Conservation (phyloP, 2,797 vertebrate species). For the Allobates femoralis region DNA sequence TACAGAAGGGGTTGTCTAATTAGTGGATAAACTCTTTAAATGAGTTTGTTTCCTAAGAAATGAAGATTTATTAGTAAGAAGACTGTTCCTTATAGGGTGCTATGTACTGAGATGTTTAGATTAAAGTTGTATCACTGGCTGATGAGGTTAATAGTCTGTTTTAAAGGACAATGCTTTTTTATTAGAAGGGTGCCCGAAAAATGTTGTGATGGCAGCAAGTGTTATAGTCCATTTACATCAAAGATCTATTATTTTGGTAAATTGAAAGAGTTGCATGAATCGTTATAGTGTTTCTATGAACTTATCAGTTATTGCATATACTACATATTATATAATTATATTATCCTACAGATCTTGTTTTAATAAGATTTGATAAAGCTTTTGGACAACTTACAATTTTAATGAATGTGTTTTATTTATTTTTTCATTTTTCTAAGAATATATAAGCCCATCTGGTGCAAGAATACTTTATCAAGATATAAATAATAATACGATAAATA, state of each 20-base stretch:
- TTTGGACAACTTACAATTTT: neutral
- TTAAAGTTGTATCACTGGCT: no score
- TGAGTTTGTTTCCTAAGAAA: no score
- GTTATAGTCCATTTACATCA: neutral
- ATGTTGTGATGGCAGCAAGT: neutral
- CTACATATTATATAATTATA: neutral
- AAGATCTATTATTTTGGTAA: neutral
- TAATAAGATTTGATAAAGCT: neutral
- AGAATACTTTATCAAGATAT: neutral
- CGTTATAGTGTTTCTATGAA: neutral
- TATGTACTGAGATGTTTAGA: no score
- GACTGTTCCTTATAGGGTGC: no score
- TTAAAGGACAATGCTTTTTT: neutral
- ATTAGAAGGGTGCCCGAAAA: neutral
- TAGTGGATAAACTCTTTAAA: no score
- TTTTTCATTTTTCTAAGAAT: no score
- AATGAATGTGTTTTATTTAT: neutral
- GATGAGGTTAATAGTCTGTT: neutral
- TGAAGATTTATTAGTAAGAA: no score
- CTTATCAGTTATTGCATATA: neutral
- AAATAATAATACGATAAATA: neutral
- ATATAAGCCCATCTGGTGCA: neutral
- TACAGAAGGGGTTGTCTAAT: no score
- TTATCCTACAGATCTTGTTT: neutral
- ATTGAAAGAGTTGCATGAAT: neutral